Base-by-base conservation (phyloP, 2,888 invertebrate genomes). In the Philaethria dido region DNA sequence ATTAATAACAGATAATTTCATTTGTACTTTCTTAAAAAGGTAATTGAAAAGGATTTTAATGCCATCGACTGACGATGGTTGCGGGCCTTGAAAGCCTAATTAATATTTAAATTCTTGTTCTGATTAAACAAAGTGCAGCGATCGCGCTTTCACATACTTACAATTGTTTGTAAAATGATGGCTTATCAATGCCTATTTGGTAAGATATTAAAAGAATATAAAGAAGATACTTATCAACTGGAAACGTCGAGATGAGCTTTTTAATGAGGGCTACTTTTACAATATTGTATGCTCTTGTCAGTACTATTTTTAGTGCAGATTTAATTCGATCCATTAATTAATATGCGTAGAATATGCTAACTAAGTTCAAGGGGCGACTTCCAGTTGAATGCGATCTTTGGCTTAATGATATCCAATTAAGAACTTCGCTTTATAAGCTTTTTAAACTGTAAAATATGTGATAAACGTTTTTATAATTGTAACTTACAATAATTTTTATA, bases 291-390 rank as follows among this genome's bases (percentile, higher is more conserved):
- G 20, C 13, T 36, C 20, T 14, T 20, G 20, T 39, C 36, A 39
- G 11, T 6, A 39, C 16, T 57, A 57, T 57, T 42, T 42, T 4
- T 25, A 57, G 16, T 22, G n/a, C n/a, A 22, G 1, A 39, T 57
- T 57, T 42, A 57, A 42, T 57, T 57, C 22, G 3, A 22, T 11
- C n/a, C 39, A 42, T 57, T 42, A 42, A 57, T 39, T 22, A 55
- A 55, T 57, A 57, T 42, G 42, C 57, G n/a, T 22, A 57, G 42
- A n/a, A 39, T 42, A 39, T 42, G 57, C 22, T 57, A 42, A 42
- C 57, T 42, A 42, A 57, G 57, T 57, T 57, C 57, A 57, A 57
- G 57, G 57, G n/a, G 57, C 52, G 52, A 29, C 55, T 39, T n/a
- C 1, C n/a, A 22, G 6, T 22, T 57, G 42, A 55, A 57, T 25